A percentile compares a stretch with the other conserved stretches of the same genome.
Conservation (phyloP, 2,113 vertebrate species). For the Galemys pyrenaicus region DNA sequence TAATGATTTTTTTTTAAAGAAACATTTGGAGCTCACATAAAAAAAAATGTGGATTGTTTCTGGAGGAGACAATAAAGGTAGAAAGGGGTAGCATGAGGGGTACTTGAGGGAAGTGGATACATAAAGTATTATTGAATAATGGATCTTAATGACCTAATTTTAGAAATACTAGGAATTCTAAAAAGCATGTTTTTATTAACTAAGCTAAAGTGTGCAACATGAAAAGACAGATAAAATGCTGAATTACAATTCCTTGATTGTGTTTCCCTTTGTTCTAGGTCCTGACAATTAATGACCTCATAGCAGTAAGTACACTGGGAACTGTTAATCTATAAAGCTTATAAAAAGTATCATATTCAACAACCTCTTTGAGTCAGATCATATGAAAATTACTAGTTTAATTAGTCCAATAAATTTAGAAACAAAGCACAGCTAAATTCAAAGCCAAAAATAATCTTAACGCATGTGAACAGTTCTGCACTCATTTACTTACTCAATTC, state of each 20-base stretch:
- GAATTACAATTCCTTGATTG: conserved; percentile 17
- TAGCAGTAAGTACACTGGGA: conserved; percentile 59
- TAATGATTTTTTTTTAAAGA: conserved; percentile 37
- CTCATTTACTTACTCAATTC: conserved; percentile 25
- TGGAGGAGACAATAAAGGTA: not conserved
- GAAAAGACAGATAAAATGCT: conserved; percentile 45
- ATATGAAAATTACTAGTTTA: not conserved
- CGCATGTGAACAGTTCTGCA: not conserved
- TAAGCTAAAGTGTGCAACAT: conserved; percentile 42
- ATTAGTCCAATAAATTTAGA: not conserved
- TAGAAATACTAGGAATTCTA: conserved; percentile 11
- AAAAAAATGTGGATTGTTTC: not conserved
- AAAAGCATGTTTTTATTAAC: conserved; percentile 48
- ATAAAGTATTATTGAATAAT: not conserved
- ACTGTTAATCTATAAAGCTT: not conserved
- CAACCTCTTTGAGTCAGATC: not conserved
- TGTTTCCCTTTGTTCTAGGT: conserved; percentile 54
- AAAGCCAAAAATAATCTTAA: not conserved
- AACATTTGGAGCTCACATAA: not conserved
- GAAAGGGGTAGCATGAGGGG: not conserved
- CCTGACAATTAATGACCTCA: conserved; percentile 51
- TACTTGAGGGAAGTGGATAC: not conserved
- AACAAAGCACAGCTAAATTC: conserved; percentile 29
- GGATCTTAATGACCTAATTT: not conserved
- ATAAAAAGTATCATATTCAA: not conserved